Evolutionary conservation across 2,113 vertebrate genomes (phyloP).

Genomic region (Crotalus helleri): DNA sequence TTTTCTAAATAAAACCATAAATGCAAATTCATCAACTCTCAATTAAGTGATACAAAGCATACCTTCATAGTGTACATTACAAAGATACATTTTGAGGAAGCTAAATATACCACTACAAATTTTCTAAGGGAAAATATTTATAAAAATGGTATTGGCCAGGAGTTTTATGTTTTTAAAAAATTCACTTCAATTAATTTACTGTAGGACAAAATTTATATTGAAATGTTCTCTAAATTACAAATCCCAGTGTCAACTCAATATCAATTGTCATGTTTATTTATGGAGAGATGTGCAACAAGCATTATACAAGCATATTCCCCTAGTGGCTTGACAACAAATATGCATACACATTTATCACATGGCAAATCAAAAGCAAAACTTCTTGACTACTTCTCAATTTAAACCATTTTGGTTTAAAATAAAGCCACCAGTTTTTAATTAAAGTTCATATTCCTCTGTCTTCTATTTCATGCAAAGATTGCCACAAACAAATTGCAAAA

Average conservation of each 20-base stretch:
- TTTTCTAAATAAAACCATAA: neutral
- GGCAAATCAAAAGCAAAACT: neutral
- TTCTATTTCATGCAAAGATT: neutral
- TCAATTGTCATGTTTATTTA: slow-evolving; percentile 3
- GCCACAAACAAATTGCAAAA: neutral
- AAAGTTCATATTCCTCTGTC: neutral
- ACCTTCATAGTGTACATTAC: neutral
- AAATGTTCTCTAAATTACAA: neutral
- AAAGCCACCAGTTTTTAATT: neutral
- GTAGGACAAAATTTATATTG: neutral
- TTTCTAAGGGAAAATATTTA: neutral
- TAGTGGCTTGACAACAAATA: neutral
- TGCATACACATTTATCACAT: slow-evolving; percentile 2
- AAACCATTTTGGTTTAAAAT: neutral
- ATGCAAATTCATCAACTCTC: neutral
- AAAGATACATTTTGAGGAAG: neutral
- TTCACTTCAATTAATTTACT: neutral
- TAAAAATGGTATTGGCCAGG: neutral
- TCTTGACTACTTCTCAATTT: neutral
- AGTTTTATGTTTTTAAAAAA: neutral
- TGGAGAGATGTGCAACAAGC: neutral
- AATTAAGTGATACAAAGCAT: neutral
- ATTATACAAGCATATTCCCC: slow-evolving; percentile 12
- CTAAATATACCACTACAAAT: neutral
- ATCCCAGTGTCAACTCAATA: neutral